These are phyloP conservation scores for Troilus luridus DNA, from an alignment of 2,888 invertebrate genomes.

Conservation along the genomic window DNA sequence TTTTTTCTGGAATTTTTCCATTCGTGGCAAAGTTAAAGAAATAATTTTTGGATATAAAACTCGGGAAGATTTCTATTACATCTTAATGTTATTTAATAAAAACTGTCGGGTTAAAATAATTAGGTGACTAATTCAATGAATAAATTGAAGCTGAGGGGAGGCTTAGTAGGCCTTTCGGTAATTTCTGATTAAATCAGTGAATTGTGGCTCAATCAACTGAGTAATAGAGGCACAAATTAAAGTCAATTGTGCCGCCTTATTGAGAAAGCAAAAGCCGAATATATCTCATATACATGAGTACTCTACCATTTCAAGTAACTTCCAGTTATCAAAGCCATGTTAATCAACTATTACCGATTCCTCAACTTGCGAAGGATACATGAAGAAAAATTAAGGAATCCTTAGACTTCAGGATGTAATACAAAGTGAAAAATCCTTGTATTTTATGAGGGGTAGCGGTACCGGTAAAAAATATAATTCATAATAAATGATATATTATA, in stretches of 20 bases:
- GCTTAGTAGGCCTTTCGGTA: background rate
- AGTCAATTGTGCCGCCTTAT: background rate
- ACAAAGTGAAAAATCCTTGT: too few relatives aligned
- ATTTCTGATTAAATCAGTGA: background rate
- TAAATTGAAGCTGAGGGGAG: background rate
- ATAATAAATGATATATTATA: too few relatives aligned
- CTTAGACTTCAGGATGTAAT: background rate
- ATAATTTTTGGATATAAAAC: too few relatives aligned
- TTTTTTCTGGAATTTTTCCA: too few relatives aligned
- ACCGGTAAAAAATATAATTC: too few relatives aligned
- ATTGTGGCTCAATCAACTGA: background rate
- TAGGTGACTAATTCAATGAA: background rate
- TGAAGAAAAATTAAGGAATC: background rate
- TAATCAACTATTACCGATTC: background rate
- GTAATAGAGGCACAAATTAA: background rate
- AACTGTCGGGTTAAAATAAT: background rate
- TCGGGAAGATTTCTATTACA: too few relatives aligned
- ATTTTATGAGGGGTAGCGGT: too few relatives aligned
- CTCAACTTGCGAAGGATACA: background rate
- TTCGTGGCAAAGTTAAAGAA: too few relatives aligned
- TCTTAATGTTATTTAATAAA: background rate
- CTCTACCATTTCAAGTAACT: background rate
- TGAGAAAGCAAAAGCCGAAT: background rate
- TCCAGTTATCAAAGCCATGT: background rate
- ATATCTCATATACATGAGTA: too few relatives aligned